Conservation (phyloP, 1,140 invertebrate species). For the Drosophila funebris region DNA sequence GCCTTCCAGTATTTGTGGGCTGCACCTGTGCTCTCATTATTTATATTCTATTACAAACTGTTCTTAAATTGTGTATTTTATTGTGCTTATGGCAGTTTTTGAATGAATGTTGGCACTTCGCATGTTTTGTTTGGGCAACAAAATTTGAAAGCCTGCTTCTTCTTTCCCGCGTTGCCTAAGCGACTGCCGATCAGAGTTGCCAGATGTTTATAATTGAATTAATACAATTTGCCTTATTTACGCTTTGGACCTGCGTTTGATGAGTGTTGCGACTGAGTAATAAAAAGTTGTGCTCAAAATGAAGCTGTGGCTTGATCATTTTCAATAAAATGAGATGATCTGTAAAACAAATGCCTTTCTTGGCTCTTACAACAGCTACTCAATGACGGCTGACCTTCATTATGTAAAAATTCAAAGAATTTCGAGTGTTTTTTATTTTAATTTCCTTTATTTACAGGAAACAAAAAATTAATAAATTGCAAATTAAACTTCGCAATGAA, state of each 20-base stretch:
- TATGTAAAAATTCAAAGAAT: not conserved
- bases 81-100: conserved; percentile 2
- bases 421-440: conserved; percentile 67
- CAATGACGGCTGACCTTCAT: no score
- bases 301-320: no score
- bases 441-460: conserved; percentile 83
- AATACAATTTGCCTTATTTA: no score
- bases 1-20: conserved; percentile 24
- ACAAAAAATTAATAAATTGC: conserved; percentile 78
- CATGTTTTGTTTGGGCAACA: conserved; percentile 37
- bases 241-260: not conserved
- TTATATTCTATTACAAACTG: not conserved
- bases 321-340: no score
- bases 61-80: conserved; percentile 2
- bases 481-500: conserved; percentile 71
- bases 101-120: conserved; percentile 16
- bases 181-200: conserved; percentile 19
- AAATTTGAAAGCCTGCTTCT: conserved; percentile 44
- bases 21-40: conserved; percentile 32
- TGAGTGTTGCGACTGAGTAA: no score
- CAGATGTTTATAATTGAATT: conserved; percentile 10
- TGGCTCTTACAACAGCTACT: no score
- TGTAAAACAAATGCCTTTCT: no score
- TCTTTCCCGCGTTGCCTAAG: conserved; percentile 62
- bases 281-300: no score